Evolutionary conservation across 2,797 vertebrate species (phyloP).

Genomic region (Kryptolebias ocellatus): DNA sequence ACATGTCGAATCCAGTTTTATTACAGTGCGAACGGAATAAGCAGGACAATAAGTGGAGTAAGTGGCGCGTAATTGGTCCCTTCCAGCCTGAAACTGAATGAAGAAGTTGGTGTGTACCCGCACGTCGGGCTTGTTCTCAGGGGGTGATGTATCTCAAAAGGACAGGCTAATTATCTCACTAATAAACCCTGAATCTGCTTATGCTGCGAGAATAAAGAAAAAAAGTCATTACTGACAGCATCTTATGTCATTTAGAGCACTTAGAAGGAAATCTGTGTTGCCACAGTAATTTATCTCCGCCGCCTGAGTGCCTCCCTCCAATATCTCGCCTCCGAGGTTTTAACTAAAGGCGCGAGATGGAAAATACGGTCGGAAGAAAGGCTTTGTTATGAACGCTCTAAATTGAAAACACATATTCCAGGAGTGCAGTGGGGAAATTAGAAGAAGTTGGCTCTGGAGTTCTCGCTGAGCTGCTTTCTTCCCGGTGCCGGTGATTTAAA

Average conservation of each 20-base stretch:
- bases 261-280: conserved; percentile 74
- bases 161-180: conserved; percentile 75
- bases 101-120: conserved; percentile 40
- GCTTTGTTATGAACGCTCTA: conserved; percentile 27
- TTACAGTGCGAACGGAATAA: conserved; percentile 44
- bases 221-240: conserved; percentile 75
- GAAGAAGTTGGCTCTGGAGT: conserved; percentile 19
- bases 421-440: conserved; percentile 26
- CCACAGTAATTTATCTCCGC: conserved; percentile 74
- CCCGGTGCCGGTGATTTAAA: conserved; percentile 40
- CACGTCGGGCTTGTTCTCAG: conserved; percentile 32
- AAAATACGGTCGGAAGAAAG: conserved; percentile 19
- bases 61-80: conserved; percentile 67
- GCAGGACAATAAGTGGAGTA: conserved; percentile 51
- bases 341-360: conserved; percentile 44
- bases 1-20: conserved; percentile 54
- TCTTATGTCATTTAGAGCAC: conserved; percentile 78
- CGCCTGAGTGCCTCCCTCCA: conserved; percentile 51
- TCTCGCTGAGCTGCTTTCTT: conserved; percentile 26
- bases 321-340: conserved; percentile 49
- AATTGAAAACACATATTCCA: conserved; percentile 44
- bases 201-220: conserved; percentile 68
- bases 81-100: conserved; percentile 46
- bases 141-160: conserved; percentile 69
- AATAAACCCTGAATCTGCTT: conserved; percentile 76